These are phyloP conservation scores for Cephus pulcher DNA, from an alignment of 2,888 invertebrate species.

Conservation along the genomic window DNA sequence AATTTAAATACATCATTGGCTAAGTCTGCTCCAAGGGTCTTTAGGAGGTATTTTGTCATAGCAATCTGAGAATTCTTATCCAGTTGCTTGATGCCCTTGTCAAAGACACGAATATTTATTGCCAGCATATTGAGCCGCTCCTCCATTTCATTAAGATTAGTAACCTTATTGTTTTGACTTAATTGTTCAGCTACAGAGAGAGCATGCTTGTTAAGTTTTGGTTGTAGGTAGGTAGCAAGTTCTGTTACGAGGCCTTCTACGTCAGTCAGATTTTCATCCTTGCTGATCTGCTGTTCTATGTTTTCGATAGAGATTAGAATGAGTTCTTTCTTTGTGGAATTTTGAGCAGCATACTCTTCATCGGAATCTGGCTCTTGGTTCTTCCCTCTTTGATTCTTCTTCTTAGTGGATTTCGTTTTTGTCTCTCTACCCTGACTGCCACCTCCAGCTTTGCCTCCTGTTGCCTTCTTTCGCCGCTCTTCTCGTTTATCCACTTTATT, in stretches of 20 bases:
- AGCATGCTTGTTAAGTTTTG: constrained; percentile 78
- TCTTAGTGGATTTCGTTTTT: constrained; percentile 93
- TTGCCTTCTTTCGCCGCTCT: constrained; percentile 88
- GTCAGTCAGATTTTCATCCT: constrained; percentile 70
- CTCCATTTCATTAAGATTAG: constrained; percentile 68
- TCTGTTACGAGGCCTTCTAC: constrained; percentile 79
- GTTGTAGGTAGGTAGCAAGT: constrained; percentile 78
- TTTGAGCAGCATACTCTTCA: constrained; percentile 69
- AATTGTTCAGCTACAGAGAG: constrained; percentile 78
- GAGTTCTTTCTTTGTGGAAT: constrained; percentile 68
- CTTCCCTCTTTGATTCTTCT: constrained; percentile 73
- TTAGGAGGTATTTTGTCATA: constrained; percentile 85
- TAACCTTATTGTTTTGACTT: constrained; percentile 74
- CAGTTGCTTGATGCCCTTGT: constrained; percentile 80
- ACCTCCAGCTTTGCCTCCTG: constrained; percentile 89
- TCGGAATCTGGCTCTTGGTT: constrained; percentile 75
- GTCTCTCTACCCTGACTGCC: constrained; percentile 95
- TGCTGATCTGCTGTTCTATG: constrained; percentile 73
- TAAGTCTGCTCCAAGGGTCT: constrained; percentile 86
- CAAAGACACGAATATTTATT: constrained; percentile 82
- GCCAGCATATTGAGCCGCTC: constrained; percentile 84
- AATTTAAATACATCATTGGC: constrained; percentile 83
- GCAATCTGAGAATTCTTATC: constrained; percentile 75
- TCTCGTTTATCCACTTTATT: constrained; percentile 82
- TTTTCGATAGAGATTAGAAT: constrained; percentile 77